Evolutionary conservation across 2,888 invertebrate species (phyloP), one percentile per base, ranked within the genome.

Genomic region (Ochlodes sylvanus): DNA sequence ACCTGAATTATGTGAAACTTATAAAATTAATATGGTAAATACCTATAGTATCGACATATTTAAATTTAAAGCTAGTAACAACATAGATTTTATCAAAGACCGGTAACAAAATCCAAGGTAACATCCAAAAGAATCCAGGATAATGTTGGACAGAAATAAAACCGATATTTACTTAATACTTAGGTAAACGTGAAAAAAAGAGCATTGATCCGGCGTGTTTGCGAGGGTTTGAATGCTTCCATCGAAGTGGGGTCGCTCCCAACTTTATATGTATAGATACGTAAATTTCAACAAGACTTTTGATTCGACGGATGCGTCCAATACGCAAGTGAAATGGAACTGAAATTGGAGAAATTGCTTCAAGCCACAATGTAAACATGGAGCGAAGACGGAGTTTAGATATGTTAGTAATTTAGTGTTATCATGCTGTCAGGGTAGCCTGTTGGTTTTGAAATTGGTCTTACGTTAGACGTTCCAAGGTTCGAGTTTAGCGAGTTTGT

Each of bases 201-300:
- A 68, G 66, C 67, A 60, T 57, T 61, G 57, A 63, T 76, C 71
- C 72, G 71, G 70, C 75, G 70, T 88, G 84, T 90, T 89, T 89
- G 83, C 84, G 73, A 76, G 74, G 79, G 81, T 80, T 84, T 90
- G 90, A 91, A 91, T 88, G 89, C 84, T 86, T 86, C 79, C 83
- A 82, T 79, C 78, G 78, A 77, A 79, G 74, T 75, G 79, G 75
- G 73, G 73, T 73, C 84, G 83, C 87, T 87, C 80, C 78, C 81
- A 81, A 83, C 86, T 38, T 12, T 38, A 86, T 87, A 88, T 87
- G 89, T 89, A 89, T 38, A 38, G 38, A 38, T 10, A 38, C 38
- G 38, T 38, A 88, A 89, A 90, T 90, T 89, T 86, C 83, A 89
- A 90, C 90, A 87, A 88, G 87, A 88, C 87, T 88, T 89, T 86